Percentiles rank a stretch among this genome's conserved stretches.
These are phyloP conservation scores for Plestiodon gilberti DNA, from an alignment of 2,113 vertebrate species.

Conservation along the genomic window DNA sequence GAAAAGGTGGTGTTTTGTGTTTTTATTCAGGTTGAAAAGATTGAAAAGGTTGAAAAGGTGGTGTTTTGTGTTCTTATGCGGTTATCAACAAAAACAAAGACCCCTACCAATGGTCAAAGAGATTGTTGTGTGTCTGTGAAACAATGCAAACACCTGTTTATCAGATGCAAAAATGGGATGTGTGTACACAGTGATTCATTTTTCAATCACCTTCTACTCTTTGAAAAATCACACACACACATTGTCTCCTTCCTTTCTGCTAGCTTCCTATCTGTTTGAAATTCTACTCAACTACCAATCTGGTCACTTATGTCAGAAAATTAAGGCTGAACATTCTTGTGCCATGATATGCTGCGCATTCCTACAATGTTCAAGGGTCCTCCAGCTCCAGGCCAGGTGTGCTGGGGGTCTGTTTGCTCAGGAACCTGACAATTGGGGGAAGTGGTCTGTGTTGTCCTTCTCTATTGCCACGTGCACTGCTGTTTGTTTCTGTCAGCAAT, in stretches of 20 bases:
- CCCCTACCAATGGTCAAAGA: no score
- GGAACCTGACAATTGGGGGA: conserved; percentile 78
- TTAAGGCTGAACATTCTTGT: conserved; percentile 8
- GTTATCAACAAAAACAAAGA: no score
- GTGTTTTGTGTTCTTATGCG: no score
- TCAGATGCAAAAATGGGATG: background rate
- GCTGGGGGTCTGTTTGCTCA: conserved; percentile 48
- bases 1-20: no score
- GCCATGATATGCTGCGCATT: background rate
- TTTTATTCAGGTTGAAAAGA: no score
- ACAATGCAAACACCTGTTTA: background rate
- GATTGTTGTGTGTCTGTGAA: background rate
- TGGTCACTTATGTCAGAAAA: background rate
- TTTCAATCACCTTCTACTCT: background rate
- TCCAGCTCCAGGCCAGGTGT: conserved; percentile 69
- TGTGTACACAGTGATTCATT: background rate
- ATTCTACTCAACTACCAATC: background rate
- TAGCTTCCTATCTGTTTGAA: background rate
- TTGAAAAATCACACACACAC: no score
- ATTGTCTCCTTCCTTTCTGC: no score
- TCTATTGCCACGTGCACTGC: conserved; percentile 25
- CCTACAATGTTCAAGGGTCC: background rate
- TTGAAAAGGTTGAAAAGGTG: no score
- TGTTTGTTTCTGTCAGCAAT: background rate
- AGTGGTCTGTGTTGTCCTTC: conserved; percentile 56